Percentiles rank a stretch among this genome's conserved stretches.
Evolutionary conservation across 2,113 vertebrate species (phyloP).

Genomic region (Paradoxurus hermaphroditus): DNA sequence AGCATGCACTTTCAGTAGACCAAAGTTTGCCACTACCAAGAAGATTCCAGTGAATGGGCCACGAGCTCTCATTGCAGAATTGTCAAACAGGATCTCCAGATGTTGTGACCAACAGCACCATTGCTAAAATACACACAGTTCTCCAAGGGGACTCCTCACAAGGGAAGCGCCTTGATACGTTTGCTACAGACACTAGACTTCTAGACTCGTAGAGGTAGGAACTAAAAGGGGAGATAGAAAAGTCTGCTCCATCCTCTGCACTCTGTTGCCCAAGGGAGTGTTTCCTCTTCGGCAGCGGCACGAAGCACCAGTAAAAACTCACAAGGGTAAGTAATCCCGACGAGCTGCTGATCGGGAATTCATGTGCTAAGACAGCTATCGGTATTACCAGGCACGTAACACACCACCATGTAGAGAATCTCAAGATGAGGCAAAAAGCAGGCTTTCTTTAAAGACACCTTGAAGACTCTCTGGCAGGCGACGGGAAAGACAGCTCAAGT

Average conservation of each 20-base stretch:
- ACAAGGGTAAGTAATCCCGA: not conserved
- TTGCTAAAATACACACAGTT: not conserved
- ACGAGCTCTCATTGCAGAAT: not conserved
- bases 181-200: not conserved
- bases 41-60: not conserved
- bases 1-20: not conserved
- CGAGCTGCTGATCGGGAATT: not conserved
- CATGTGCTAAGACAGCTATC: not conserved
- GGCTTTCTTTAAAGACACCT: not conserved
- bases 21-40: not conserved
- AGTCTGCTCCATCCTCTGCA: not conserved
- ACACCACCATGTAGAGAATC: not conserved
- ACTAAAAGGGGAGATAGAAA: not conserved
- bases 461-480: not conserved
- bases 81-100: not conserved
- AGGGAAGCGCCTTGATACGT: not conserved
- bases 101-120: not conserved
- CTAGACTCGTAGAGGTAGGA: not conserved
- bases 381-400: accelerated
- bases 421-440: not conserved
- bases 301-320: not conserved
- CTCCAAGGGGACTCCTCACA: not conserved
- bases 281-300: not conserved
- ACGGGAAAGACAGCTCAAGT: not conserved
- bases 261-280: not conserved